Evolutionary conservation across 1,140 invertebrate genomes (phyloP).

Genomic region (Planococcus citri): DNA sequence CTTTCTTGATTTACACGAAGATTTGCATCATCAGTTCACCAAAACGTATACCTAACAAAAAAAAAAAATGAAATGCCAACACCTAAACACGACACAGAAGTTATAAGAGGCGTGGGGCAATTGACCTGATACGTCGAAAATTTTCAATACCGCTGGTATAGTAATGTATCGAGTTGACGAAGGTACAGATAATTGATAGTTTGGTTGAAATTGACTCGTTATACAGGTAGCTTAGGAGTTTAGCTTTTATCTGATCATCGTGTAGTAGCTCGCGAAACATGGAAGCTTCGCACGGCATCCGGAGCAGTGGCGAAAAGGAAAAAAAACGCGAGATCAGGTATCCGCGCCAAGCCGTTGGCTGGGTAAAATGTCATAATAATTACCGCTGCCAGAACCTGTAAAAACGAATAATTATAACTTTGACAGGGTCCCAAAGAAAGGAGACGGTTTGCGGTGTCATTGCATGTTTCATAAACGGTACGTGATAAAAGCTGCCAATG

Average conservation of each 20-base stretch:
- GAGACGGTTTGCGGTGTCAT: conserved; percentile 1
- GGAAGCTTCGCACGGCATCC: not conserved
- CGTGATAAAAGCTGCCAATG: conserved; percentile 1
- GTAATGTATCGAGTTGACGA: not conserved
- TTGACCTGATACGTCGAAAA: too few species aligned
- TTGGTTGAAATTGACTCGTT: not conserved
- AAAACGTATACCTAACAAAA: too few species aligned
- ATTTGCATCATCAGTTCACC: too few species aligned
- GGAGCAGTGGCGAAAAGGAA: too few species aligned
- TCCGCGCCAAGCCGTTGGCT: too few species aligned
- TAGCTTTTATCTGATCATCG: not conserved
- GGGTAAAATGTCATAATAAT: not conserved
- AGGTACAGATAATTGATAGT: conserved; percentile 1
- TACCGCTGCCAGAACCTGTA: not conserved
- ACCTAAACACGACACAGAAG: too few species aligned
- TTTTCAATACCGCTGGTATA: too few species aligned
- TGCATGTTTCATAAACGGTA: not conserved
- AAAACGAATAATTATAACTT: not conserved
- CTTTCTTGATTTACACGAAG: too few species aligned
- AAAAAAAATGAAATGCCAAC: too few species aligned
- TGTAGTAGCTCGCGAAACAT: not conserved
- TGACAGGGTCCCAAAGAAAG: not conserved
- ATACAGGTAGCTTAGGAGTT: not conserved
- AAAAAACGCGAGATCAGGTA: too few species aligned
- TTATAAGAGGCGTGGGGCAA: too few species aligned